Base-by-base conservation (phyloP, 2,797 vertebrate genomes). In the Coilia nasus region DNA sequence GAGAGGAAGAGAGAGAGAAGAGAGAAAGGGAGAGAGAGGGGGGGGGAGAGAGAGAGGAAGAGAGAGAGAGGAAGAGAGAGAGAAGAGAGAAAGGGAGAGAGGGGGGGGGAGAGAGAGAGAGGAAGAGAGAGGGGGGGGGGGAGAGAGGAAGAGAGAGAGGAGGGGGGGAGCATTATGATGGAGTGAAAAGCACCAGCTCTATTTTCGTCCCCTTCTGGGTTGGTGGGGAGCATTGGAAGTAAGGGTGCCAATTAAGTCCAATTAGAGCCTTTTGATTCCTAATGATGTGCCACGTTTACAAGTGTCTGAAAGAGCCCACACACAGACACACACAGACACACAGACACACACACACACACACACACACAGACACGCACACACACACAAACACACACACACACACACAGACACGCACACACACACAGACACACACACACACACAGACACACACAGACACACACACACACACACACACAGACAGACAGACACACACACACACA, bases 231-330 rank as follows among this genome's bases (percentile, higher is more conserved):
- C 35, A 62, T 41, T 78, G 87, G 90, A 89, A 81, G 57, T 82
- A 91, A 89, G 89, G 91, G 84, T 89, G 90, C 90, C 92, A 95
- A 94, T 94, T 93, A 94, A 89, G 87, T 90, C 87, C 90, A 91
- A 93, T 93, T 91, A 90, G 88, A 54, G 87, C 87, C 86, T 93
- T 95, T 94, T 85, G 91, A 85, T 57, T 87, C 59, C 86, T 94
- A 94, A 94, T 91, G 93, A 95, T 93, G 88, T 88, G 91, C 88
- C 90, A 87, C 86, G 80, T 89, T 90, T 83, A 88, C 86, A 89
- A 92, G 92, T 91, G 89, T 92, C 85, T 90, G 88, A 90, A 91
- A 1, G 83, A 84, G 86, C 87, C 88, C 83, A 85, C 56, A 87
- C 62, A 80, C 23, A 35, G 17, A 31, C n/a, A 62, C 62, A 80